Evolutionary conservation across 2,888 invertebrate genomes (phyloP), one percentile per base, ranked within the genome.

Genomic region (Pteria penguin): DNA sequence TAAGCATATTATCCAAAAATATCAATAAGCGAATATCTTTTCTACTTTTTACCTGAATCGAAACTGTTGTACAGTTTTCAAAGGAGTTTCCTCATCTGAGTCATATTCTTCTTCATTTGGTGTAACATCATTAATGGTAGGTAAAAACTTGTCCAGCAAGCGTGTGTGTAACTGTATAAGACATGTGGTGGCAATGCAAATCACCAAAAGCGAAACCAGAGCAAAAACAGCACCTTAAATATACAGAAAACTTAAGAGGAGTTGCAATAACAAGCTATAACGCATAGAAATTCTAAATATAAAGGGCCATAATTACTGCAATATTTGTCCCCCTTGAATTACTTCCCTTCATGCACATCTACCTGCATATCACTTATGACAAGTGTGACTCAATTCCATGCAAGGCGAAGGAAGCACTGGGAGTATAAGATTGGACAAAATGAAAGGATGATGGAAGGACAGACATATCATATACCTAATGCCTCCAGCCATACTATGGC

Each of bases 141-240:
- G 89, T 27, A 89, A 77, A 22, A 88, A 79, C 70, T 86, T 88
- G 78, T 86, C 86, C 18, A 89, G 82, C 52, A 89, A 81, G 27
- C 86, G 78, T 18, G 88, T 88, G 76, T 89, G 89, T 8, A 89
- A 71, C 79, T 89, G 89, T 67, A 89, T 76, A 32, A 89, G 73
- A 68, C 86, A 86, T 24, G 85, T 61, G 29, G 85, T 81, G 14
- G 87, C 87, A 36, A 89, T 80, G 11, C 66, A 72, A 22, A 89
- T 84, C 52, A 89, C 87, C 29, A 87, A 52, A 27, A 87, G 72
- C 2, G 89, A 83, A 8, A 86, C 84, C 57, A 88, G 74, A 4
- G 88, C 87, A 79, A 88, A 89, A 57, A 88, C 85, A 71, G 88
- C 86, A 73, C 86, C 89, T 89, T 81, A 2, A 82, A n/a, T n/a